Evolutionary conservation across 2,888 invertebrate species (phyloP).

Genomic region (Pseudococcus viburni): DNA sequence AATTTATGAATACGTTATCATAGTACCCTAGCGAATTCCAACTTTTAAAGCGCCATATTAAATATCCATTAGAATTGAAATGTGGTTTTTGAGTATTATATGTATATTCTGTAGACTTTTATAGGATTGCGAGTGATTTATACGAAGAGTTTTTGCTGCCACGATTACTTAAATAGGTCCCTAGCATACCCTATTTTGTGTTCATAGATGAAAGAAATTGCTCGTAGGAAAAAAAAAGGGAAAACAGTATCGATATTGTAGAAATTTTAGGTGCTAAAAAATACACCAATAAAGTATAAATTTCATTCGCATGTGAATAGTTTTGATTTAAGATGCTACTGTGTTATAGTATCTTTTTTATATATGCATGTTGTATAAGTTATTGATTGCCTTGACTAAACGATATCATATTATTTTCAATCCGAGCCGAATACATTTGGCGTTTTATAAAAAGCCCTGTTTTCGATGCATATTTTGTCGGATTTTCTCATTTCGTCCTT

Average conservation of each 20-base stretch:
- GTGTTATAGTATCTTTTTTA: background rate
- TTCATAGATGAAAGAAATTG: background rate
- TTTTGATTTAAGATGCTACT: background rate
- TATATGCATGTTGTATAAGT: background rate
- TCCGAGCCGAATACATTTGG: background rate
- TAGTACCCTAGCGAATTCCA: conserved; percentile 11
- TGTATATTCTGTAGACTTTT: background rate
- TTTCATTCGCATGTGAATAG: background rate
- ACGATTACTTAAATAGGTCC: background rate
- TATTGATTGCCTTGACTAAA: background rate
- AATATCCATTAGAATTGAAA: conserved; percentile 34
- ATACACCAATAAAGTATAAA: background rate
- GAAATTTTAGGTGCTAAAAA: conserved; percentile 8
- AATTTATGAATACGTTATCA: conserved; percentile 11
- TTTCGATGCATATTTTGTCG: background rate
- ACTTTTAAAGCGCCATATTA: conserved; percentile 7
- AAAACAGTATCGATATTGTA: background rate
- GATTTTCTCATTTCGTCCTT: background rate
- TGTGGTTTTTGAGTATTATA: conserved; percentile 23
- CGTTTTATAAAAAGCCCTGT: background rate
- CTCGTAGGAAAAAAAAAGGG: background rate
- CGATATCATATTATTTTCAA: background rate
- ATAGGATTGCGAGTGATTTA: background rate
- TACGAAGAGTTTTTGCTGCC: background rate
- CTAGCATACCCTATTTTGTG: background rate